Evolutionary conservation across 2,113 vertebrate genomes (phyloP).

Genomic region (Procavia capensis): DNA sequence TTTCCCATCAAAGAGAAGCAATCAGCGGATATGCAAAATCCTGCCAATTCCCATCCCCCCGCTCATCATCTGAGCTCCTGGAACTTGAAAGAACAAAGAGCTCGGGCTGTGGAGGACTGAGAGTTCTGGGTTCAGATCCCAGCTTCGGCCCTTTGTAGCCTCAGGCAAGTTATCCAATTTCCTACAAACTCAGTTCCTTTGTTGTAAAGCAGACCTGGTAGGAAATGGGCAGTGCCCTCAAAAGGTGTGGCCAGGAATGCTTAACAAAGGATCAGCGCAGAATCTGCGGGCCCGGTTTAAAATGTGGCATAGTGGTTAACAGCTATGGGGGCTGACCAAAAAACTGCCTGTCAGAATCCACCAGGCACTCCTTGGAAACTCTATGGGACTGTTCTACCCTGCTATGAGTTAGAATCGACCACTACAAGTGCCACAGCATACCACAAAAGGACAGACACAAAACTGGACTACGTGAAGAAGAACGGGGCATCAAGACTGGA

Average conservation of each 20-base stretch:
- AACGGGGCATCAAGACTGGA: no score
- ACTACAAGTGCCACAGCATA: no score
- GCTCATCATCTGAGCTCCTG: fast-evolving
- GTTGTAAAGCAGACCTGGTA: background rate
- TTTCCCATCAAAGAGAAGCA: background rate
- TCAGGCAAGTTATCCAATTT: background rate
- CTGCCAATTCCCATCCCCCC: background rate
- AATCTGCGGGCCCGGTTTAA: background rate
- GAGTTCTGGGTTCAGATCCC: slow-evolving; percentile 10
- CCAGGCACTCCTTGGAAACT: no score
- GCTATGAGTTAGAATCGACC: no score
- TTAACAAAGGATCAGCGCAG: background rate
- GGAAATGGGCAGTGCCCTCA: background rate
- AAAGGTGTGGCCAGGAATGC: no score
- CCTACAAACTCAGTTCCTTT: background rate
- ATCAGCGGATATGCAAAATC: background rate
- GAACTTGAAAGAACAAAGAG: no score
- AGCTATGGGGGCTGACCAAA: no score
- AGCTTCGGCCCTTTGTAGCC: background rate
- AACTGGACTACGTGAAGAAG: no score
- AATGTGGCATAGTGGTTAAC: no score
- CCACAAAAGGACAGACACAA: no score
- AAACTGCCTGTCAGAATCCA: no score
- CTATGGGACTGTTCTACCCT: no score
- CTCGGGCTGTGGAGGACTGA: fast-evolving